phyloP scores from a whole-genome alignment of 2,888 invertebrate genomes.

The Cynaeus angustus region DNA sequence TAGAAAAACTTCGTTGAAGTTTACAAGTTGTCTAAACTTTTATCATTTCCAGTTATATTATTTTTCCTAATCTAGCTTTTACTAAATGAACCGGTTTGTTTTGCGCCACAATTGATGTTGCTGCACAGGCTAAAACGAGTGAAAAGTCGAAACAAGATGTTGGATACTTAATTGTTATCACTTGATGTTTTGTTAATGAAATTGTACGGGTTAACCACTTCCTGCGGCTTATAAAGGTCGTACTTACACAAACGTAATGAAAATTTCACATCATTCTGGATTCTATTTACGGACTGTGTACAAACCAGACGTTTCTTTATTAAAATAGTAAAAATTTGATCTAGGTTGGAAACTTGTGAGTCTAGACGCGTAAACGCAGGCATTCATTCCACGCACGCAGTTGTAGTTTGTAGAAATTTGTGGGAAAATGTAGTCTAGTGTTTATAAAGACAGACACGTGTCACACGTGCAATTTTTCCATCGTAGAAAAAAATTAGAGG shows the following conservation, averaged over 20 bases:
- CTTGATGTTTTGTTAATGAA: slow-evolving; percentile 29
- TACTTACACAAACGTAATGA: slow-evolving; percentile 32
- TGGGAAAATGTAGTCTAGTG: too few relatives aligned
- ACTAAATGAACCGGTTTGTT: slow-evolving; percentile 24
- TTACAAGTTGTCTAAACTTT: slow-evolving; percentile 21
- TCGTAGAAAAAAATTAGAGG: too few relatives aligned
- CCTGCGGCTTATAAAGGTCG: slow-evolving; percentile 14
- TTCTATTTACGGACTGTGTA: slow-evolving; percentile 18
- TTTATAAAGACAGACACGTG: neutral
- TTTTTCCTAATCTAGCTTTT: slow-evolving; percentile 21
- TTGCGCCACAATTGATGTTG: slow-evolving; percentile 19
- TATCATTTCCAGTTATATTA: slow-evolving; percentile 18
- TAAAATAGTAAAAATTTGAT: too few relatives aligned
- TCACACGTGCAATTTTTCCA: neutral
- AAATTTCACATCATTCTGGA: slow-evolving; percentile 27
- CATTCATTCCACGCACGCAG: neutral
- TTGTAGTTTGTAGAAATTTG: too few relatives aligned
- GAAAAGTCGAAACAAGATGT: slow-evolving; percentile 17
- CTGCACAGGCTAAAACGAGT: slow-evolving; percentile 9
- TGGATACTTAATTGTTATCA: slow-evolving; percentile 24
- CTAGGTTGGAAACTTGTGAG: neutral
- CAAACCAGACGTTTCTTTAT: neutral
- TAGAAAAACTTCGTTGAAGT: slow-evolving; percentile 23
- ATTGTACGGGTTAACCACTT: slow-evolving; percentile 21
- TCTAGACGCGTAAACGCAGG: neutral